Percentiles rank a stretch among this genome's conserved stretches.
phyloP scores from a whole-genome alignment of 2,797 vertebrate species.

The Ibycter americanus region DNA sequence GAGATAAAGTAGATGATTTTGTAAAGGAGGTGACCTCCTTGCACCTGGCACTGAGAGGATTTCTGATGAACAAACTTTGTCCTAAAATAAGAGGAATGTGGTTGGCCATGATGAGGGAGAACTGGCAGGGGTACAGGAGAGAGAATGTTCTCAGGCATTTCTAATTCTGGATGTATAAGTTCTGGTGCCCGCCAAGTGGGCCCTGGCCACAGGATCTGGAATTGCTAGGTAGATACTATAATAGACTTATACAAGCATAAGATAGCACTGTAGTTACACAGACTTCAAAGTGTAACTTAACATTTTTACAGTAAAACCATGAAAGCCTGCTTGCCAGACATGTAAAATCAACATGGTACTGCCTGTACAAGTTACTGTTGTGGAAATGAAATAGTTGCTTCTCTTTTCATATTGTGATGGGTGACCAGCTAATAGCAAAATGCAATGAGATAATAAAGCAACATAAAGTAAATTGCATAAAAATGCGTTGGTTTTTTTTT shows the following conservation, averaged over 20 bases:
- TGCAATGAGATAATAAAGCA: not conserved
- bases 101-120: not conserved
- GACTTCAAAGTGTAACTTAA: not conserved
- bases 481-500: not conserved
- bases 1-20: not conserved
- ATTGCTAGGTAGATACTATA: not conserved
- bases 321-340: not conserved
- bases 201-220: not conserved
- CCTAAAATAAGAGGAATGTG: not conserved
- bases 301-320: not conserved
- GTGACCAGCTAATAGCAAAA: not conserved
- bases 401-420: not conserved
- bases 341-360: not conserved
- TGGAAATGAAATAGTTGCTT: not conserved
- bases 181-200: not conserved
- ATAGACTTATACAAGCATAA: not conserved
- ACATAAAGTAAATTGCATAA: not conserved
- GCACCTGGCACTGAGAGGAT: not conserved
- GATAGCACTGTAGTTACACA: not conserved
- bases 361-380: not conserved
- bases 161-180: not conserved
- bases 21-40: not conserved
- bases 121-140: not conserved
- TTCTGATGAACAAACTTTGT: not conserved
- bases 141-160: not conserved